These are phyloP conservation scores for Silurus asotus DNA, from an alignment of 2,113 vertebrate genomes.

Conservation along the genomic window DNA sequence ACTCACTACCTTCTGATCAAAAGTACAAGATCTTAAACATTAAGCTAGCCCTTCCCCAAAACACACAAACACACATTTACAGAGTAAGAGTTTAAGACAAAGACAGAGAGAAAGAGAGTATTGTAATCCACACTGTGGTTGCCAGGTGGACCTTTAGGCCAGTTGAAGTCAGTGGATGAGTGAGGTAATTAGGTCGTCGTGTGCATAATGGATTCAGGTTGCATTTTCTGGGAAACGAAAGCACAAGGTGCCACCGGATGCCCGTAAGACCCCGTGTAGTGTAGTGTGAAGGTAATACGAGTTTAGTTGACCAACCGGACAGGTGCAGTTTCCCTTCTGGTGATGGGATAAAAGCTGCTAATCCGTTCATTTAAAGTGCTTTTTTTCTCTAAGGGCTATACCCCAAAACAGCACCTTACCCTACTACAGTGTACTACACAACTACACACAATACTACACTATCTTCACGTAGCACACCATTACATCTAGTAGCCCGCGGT, in stretches of 20 bases:
- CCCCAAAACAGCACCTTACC: background rate
- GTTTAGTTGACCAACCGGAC: background rate
- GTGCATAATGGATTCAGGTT: background rate
- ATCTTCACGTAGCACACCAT: background rate
- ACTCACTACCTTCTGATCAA: too few species aligned
- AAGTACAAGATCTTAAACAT: too few species aligned
- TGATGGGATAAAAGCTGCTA: background rate
- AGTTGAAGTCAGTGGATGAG: background rate
- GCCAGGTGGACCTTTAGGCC: slow-evolving; percentile 10
- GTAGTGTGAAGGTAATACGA: background rate
- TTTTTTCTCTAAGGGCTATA: background rate
- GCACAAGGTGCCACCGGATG: background rate
- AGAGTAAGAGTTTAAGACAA: background rate
- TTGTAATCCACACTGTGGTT: background rate
- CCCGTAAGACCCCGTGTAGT: background rate
- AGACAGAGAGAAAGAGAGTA: background rate
- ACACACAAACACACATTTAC: background rate
- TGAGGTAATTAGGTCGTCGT: slow-evolving; percentile 1
- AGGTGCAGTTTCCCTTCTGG: background rate
- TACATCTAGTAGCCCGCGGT: background rate
- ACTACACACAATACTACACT: background rate
- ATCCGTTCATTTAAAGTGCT: background rate
- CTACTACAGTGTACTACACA: background rate
- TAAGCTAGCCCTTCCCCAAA: too few species aligned
- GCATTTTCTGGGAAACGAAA: background rate